Conservation (phyloP, 2,113 vertebrate genomes). For the Deroptyus accipitrinus region DNA sequence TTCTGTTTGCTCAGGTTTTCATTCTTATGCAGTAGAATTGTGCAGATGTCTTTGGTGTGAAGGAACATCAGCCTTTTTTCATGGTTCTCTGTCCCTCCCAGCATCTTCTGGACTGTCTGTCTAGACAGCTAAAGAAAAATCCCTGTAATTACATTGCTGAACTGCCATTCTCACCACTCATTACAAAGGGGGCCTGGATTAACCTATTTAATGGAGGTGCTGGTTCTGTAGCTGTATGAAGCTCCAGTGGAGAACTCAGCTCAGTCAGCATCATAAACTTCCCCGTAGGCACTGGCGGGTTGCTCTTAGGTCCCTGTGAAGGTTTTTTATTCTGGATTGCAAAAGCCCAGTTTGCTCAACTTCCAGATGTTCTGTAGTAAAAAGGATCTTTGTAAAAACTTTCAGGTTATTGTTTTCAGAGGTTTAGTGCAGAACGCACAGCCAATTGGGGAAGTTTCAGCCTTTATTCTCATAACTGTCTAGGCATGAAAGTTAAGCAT, state of each 20-base stretch:
- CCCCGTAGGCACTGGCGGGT: fast-evolving
- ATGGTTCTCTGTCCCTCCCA: not conserved
- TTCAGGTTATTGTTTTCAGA: not conserved
- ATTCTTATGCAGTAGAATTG: not conserved
- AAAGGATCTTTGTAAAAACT: not conserved
- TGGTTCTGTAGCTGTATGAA: not conserved
- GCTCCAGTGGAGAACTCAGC: not conserved
- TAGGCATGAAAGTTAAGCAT: not conserved
- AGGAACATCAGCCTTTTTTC: not conserved
- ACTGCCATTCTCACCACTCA: not conserved
- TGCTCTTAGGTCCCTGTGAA: not conserved
- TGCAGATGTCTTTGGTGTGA: not conserved
- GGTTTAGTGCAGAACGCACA: not conserved
- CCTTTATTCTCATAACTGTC: not conserved
- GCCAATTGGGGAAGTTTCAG: not conserved
- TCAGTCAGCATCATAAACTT: not conserved
- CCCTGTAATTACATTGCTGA: not conserved
- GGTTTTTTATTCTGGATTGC: not conserved
- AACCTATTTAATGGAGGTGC: not conserved
- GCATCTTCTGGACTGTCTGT: not conserved
- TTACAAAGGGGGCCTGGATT: not conserved
- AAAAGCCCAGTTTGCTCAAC: not conserved
- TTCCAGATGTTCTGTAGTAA: not conserved
- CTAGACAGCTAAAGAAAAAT: not conserved
- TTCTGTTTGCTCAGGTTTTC: not conserved